Evolutionary conservation across 2,797 vertebrate species (phyloP).

Genomic region (Gephyroberyx darwinii): DNA sequence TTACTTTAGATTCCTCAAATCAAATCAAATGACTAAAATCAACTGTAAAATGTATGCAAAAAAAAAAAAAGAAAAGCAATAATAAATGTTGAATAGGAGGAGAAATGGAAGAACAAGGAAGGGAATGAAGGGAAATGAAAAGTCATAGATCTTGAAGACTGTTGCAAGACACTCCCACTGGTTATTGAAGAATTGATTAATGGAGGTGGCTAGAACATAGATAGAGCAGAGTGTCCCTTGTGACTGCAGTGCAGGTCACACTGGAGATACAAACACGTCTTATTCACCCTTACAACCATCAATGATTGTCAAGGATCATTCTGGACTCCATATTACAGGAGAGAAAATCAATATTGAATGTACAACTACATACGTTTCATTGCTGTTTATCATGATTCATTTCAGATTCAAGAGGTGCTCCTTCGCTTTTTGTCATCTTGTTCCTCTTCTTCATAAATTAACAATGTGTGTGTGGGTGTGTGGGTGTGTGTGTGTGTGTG

Average conservation of each 20-base stretch:
- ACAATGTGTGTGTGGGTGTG: background rate
- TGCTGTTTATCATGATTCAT: conserved; percentile 47
- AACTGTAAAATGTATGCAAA: conserved; percentile 21
- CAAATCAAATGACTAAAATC: background rate
- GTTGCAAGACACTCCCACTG: background rate
- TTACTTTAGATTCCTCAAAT: no score
- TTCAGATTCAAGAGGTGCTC: conserved; percentile 14
- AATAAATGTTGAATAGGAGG: background rate
- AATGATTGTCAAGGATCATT: conserved; percentile 39
- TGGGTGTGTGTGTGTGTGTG: conserved; percentile 8
- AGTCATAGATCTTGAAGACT: conserved; percentile 2
- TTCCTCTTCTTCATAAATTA: conserved; percentile 3
- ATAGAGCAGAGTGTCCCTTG: conserved; percentile 42
- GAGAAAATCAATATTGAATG: conserved; percentile 61
- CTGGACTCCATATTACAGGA: conserved; percentile 37
- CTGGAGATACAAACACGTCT: conserved; percentile 22
- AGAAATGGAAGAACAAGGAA: background rate
- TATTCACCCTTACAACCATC: conserved; percentile 22
- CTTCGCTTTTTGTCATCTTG: background rate
- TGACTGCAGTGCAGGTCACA: conserved; percentile 16
- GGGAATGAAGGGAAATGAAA: background rate
- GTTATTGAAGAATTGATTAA: conserved; percentile 63
- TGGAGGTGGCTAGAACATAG: conserved; percentile 46
- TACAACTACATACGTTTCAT: conserved; percentile 42
- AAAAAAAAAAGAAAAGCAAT: background rate